Conservation (phyloP, 2,113 vertebrate species). For the Clarias macrocephalus region DNA sequence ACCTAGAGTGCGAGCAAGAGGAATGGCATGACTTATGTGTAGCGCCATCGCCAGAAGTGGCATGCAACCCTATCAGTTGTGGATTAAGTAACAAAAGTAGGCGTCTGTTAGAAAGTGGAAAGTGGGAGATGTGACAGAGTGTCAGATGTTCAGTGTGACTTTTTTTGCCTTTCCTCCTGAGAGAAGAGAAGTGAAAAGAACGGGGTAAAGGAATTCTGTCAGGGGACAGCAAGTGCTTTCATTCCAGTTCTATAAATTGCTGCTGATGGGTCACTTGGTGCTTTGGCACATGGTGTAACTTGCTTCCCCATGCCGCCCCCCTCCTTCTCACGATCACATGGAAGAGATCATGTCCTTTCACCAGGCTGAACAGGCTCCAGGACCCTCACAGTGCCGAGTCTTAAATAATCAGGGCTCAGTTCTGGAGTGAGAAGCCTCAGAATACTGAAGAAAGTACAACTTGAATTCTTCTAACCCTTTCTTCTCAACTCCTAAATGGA, state of each 20-base stretch:
- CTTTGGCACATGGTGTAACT: constrained; percentile 68
- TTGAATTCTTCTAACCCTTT: neutral
- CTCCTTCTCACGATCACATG: constrained; percentile 55
- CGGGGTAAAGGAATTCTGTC: constrained; percentile 63
- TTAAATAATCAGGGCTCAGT: neutral
- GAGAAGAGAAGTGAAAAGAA: constrained; percentile 20
- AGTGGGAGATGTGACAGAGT: constrained; percentile 12
- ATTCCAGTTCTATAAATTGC: constrained; percentile 77
- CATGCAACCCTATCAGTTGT: constrained; percentile 9
- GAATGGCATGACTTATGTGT: constrained; percentile 45
- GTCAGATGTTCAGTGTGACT: neutral
- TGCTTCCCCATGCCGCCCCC: constrained; percentile 24
- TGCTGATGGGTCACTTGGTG: constrained; percentile 69
- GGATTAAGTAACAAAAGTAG: constrained; percentile 9
- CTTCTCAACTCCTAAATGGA: neutral
- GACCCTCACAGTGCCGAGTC: constrained; percentile 4
- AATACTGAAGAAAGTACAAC: neutral
- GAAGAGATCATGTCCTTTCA: constrained; percentile 52
- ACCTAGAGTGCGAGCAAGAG: neutral
- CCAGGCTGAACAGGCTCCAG: constrained; percentile 52
- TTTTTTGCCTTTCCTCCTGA: neutral
- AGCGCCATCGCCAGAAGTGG: neutral
- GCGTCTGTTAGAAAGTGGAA: neutral
- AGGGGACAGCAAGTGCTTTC: constrained; percentile 61
- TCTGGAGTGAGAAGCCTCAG: neutral